Percentiles rank a stretch among this genome's conserved stretches.
These are phyloP conservation scores for Diplodus puntazzo DNA, from an alignment of 2,797 vertebrate species.

Conservation along the genomic window DNA sequence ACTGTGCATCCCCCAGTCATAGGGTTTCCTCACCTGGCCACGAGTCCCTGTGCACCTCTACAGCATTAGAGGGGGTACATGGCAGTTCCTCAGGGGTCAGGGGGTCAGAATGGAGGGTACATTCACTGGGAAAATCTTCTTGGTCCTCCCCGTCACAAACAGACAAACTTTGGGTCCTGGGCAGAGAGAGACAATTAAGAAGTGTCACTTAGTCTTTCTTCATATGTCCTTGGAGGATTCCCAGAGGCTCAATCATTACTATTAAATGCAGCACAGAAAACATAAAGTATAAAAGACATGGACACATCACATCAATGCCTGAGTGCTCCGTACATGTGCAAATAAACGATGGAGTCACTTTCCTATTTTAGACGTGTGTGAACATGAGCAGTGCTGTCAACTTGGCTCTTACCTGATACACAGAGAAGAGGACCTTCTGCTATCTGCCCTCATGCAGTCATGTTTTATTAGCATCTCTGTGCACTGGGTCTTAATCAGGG, in stretches of 20 bases:
- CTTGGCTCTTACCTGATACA: slow-evolving; percentile 41
- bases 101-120: slow-evolving; percentile 68
- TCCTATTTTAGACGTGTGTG: neutral
- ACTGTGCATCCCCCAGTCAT: neutral
- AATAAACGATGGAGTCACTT: neutral
- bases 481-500: slow-evolving; percentile 61
- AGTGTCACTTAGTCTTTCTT: neutral
- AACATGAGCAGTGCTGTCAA: neutral
- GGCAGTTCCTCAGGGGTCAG: slow-evolving; percentile 82
- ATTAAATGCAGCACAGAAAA: neutral
- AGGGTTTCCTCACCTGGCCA: slow-evolving; percentile 77
- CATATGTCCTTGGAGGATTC: neutral
- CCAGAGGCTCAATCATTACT: neutral
- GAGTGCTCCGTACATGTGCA: neutral
- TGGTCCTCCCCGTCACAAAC: slow-evolving; percentile 84
- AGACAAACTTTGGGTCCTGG: slow-evolving; percentile 89
- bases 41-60: slow-evolving; percentile 90
- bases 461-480: slow-evolving; percentile 58
- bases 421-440: slow-evolving; percentile 33
- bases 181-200: slow-evolving; percentile 51
- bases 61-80: slow-evolving; percentile 88
- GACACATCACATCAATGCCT: too few relatives aligned
- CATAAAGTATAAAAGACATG: too few relatives aligned
- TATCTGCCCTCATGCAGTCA: slow-evolving; percentile 28
- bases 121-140: slow-evolving; percentile 87